phyloP scores from a whole-genome alignment of 2,888 invertebrate genomes.

The Encarsia formosa region DNA sequence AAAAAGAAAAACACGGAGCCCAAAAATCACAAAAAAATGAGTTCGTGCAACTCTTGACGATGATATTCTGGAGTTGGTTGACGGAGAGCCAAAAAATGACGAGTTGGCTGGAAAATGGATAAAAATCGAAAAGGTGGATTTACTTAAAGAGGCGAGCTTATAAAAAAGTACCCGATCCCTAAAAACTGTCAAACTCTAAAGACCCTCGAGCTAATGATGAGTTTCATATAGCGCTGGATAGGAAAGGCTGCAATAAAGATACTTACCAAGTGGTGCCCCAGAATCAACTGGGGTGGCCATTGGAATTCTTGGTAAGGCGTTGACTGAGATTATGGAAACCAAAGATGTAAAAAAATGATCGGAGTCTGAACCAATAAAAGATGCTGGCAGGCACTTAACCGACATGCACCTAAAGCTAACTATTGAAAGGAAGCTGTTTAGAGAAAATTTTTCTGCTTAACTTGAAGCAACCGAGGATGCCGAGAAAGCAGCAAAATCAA shows the following conservation, averaged over 20 bases:
- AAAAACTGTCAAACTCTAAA: background rate
- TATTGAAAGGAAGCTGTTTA: too few species aligned
- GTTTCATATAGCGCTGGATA: background rate
- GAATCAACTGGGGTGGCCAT: background rate
- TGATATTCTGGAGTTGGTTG: background rate
- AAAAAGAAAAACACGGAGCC: too few species aligned
- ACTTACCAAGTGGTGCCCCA: background rate
- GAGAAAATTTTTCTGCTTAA: constrained; percentile 1
- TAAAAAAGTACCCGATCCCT: background rate
- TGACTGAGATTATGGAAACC: background rate
- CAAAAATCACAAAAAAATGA: too few species aligned
- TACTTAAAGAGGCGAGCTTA: background rate
- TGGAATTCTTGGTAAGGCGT: background rate
- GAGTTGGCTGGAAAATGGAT: background rate
- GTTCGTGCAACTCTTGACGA: too few species aligned
- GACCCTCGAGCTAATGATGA: background rate
- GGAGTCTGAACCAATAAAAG: background rate
- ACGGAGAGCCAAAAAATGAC: background rate
- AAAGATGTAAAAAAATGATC: background rate
- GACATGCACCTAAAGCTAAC: background rate
- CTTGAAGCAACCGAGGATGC: background rate
- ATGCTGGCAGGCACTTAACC: background rate
- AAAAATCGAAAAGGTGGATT: background rate
- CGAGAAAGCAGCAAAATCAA: background rate
- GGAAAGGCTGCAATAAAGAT: background rate